Base-by-base conservation (phyloP, 2,113 vertebrate genomes). In the Dipodomys spectabilis region DNA sequence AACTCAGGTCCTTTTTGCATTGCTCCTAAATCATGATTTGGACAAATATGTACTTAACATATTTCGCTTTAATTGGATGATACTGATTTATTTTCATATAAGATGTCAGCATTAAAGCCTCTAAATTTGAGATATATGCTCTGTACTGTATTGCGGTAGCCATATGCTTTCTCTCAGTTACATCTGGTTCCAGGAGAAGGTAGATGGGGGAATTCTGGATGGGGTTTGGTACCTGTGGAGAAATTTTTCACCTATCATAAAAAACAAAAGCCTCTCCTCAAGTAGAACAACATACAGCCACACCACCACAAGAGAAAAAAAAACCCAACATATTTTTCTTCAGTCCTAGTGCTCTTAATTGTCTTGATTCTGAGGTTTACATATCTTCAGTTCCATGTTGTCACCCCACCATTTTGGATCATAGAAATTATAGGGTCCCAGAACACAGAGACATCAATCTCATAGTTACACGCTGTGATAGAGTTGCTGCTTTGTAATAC, bases 361-460 rank as follows among this genome's bases (percentile, higher is more conserved):
- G 32, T 20, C 88, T 95, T 22, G 28, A 2, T 86, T 74, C 45
- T 81, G 25, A 82, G 35, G 19, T 83, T 74, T 95, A 30, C 80
- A 62, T 35, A 60, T 84, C 25, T 22, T 45, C 2, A 22, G 16
- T 74, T 81, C 25, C 39, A 16, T 87, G 10, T 71, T 71, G 28
- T 91, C 18, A 74, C 20, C n/a, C 6, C n/a, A 18, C 25, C 78
- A 62, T 60, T 22, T 73, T 95, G 11, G 10, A 83, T 64, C 96
- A 18, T 35, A 92, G 39, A 35, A 65, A 77, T 6, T 22, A 62
- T 45, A 74, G 23, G 23, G 32, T 74, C 39, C 16, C 67, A 64
- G 22, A 57, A 68, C 19, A 83, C 53, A 69, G 86, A 80, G 88
- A 10, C 16, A 53, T 62, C 22, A 7, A 10, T 44, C 65, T 39